Evolutionary conservation across 2,113 vertebrate species (phyloP).

Genomic region (Hemiprocne comata): DNA sequence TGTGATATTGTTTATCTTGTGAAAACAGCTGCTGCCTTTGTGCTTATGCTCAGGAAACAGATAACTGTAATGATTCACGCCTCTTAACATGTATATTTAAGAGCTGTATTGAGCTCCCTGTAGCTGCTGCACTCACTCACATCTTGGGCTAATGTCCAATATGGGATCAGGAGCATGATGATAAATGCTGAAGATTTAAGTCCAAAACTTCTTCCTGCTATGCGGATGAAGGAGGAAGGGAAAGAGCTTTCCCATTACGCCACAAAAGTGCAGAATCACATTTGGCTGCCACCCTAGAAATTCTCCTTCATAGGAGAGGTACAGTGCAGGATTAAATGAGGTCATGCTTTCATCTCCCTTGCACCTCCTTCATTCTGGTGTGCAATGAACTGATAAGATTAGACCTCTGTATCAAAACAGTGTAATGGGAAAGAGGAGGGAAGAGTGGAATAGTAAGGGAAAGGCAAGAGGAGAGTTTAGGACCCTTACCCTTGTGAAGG

Average conservation of each 20-base stretch:
- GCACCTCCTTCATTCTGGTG: background rate
- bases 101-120: background rate
- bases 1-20: conserved; percentile 4
- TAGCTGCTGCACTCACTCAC: background rate
- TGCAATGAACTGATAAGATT: background rate
- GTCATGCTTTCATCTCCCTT: background rate
- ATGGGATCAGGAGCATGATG: background rate
- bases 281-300: background rate
- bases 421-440: background rate
- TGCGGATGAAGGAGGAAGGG: background rate
- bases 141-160: background rate
- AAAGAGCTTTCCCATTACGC: background rate
- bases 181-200: background rate
- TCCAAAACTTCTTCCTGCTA: background rate
- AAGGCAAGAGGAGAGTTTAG: background rate
- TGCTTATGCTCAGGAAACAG: conserved; percentile 11
- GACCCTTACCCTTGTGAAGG: background rate
- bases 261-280: background rate
- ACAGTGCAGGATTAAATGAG: background rate
- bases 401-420: background rate
- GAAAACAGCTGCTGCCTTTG: conserved; percentile 3
- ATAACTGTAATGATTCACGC: background rate
- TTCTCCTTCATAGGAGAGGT: background rate
- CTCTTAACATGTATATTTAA: background rate
- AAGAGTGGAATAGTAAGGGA: background rate